Conservation (phyloP, 2,888 invertebrate species). For the Boloria selene region DNA sequence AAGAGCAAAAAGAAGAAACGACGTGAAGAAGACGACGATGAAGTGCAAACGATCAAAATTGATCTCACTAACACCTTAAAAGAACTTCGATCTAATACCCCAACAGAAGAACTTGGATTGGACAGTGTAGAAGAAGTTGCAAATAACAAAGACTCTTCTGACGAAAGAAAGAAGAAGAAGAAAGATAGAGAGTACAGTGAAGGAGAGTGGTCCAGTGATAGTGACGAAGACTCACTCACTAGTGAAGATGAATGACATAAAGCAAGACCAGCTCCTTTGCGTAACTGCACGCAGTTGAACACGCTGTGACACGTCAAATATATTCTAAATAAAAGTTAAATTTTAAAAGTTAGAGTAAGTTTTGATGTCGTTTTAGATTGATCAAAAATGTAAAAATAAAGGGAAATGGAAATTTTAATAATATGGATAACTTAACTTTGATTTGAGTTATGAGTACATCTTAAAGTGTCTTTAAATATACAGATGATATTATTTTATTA, state of each 20-base stretch:
- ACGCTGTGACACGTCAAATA: too few species aligned
- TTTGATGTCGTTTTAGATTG: too few species aligned
- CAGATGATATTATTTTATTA: too few species aligned
- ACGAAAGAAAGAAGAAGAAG: conserved; percentile 46
- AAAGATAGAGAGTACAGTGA: conserved; percentile 68
- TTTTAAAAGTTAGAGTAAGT: too few species aligned
- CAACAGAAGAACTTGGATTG: conserved; percentile 60
- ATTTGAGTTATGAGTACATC: too few species aligned
- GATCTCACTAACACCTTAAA: conserved; percentile 66
- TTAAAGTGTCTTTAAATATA: too few species aligned
- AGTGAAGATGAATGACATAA: conserved; percentile 33
- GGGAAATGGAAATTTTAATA: too few species aligned
- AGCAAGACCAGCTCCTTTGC: neutral
- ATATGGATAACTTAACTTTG: too few species aligned
- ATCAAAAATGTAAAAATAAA: too few species aligned
- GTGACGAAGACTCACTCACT: conserved; percentile 59
- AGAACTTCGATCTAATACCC: conserved; percentile 64
- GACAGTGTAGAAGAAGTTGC: conserved; percentile 45
- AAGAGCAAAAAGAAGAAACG: conserved; percentile 61
- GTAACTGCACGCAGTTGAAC: too few species aligned
- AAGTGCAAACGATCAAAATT: conserved; percentile 53
- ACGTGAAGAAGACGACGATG: conserved; percentile 48
- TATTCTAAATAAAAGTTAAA: too few species aligned
- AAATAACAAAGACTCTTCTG: conserved; percentile 32
- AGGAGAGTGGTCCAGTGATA: conserved; percentile 77